Base-by-base conservation (phyloP, 2,797 vertebrate species). In the Cossypha caffra region DNA sequence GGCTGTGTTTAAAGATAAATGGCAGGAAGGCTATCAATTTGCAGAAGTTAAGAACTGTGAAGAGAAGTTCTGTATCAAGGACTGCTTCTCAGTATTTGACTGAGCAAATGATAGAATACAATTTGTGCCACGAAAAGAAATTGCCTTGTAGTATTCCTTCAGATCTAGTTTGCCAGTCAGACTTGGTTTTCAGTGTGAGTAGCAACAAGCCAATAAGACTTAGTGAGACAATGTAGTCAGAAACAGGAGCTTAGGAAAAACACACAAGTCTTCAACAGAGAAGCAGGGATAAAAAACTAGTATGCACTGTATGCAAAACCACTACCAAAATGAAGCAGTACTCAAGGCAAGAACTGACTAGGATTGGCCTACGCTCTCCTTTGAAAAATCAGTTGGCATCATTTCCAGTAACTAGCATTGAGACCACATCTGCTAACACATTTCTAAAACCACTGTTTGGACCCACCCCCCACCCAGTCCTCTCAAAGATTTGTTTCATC, bases 381-480 rank as follows among this genome's bases (percentile, higher is more conserved):
- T 40, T 33, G 40, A n/a, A 80, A 80, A 83, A 73, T 5, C 29
- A 59, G 21, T 1, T 17, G 19, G 29, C 13, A 58, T 40, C 0
- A 31, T 50, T 77, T 90, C 35, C 35, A 45, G 26, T 40, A 75
- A 77, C 12, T 26, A 59, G 52, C 21, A 66, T 19, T 79, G 91
- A 71, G 16, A 88, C 2, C 10, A n/a, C 28, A 38, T 67, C 80
- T 64, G 38, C 33, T 40, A 78, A 43, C 16, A 5, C 8, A 50
- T 40, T 38, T 78, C 50, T 35, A 75, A 86, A 84, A 62, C 5
- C 42, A 68, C 29, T 40, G 21, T 50, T 88, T 69, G 35, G 40
- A 42, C 62, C 16, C 5, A 51, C 2, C 0, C 7, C 10, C 7
- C 4, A 8, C 8, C 4, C 3, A 57, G 2, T 37, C 43, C 37